A percentile compares a stretch with the other conserved stretches of the same genome.
Conservation (phyloP, 2,797 vertebrate genomes). For the Columba guinea region DNA sequence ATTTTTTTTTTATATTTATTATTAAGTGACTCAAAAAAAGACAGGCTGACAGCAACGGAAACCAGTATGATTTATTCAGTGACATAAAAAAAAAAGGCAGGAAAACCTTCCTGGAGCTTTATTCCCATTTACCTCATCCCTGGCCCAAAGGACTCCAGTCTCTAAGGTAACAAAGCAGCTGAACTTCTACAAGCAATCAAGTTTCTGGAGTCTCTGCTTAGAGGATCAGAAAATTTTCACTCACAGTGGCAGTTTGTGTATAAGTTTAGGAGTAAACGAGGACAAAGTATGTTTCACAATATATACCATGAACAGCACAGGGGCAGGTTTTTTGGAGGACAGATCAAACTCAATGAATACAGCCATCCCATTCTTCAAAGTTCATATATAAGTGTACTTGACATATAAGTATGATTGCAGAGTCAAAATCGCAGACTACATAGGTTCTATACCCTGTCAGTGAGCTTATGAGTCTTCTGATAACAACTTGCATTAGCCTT, state of each 20-base stretch:
- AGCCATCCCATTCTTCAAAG: background rate
- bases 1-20: slow-evolving; percentile 29
- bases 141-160: background rate
- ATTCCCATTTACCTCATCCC: slow-evolving; percentile 23
- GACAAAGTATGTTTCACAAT: background rate
- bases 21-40: slow-evolving; percentile 29
- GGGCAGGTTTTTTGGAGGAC: background rate
- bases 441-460: background rate
- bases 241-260: background rate
- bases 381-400: background rate
- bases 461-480: background rate
- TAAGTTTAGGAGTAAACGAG: background rate
- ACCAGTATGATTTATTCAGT: slow-evolving; percentile 18
- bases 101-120: background rate
- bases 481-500: background rate
- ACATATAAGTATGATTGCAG: background rate
- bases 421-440: background rate
- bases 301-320: background rate
- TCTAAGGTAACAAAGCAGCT: accelerated
- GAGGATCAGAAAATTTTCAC: background rate
- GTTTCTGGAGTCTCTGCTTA: background rate
- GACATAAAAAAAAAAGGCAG: slow-evolving; percentile 27
- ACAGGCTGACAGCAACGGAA: slow-evolving; percentile 20
- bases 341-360: background rate
- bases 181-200: background rate